Evolutionary conservation across 2,888 invertebrate genomes (phyloP), one percentile per base, ranked within the genome.

Genomic region (Orchesella flavescens): DNA sequence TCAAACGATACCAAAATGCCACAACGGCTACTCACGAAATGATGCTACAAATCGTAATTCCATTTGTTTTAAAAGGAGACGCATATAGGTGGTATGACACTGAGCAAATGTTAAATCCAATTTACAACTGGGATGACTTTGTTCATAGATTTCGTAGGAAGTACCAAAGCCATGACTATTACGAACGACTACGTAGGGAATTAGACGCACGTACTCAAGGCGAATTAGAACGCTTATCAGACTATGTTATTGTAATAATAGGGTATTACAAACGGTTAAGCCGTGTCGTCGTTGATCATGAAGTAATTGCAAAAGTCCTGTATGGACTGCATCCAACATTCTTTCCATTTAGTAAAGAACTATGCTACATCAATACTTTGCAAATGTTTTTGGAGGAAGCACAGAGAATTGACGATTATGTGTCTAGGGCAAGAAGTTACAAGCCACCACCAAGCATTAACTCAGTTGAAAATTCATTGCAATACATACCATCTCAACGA

Each of bases 51-150:
- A 19, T 2, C 1, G 34, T 77, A 1, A 49, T 77, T 9, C 77
- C 77, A 21, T 59, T 13, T n/a, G 21, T 23, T 21, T n/a, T 77
- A 1, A 21, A 43, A 12, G 44, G 34, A 1, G 53, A 77, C 1
- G 77, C 69, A 53, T 34, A 57, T 23, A 13, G 17, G 13, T 77
- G 77, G 77, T 77, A 5, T n/a, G 15, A 59, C n/a, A 34, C 19
- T 21, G 77, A 77, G n/a, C 13, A 19, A 23, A 15, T n/a, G 19
- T 1, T 63, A 1, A 15, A 15, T 13, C 66, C 23, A 57, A 34
- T 68, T 12, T 4, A 4, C 4, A 17, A 17, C 1, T 24, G 24
- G 77, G n/a, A 59, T 1, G 69, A 77, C 2, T 77, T 77, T 23
- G n/a, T 12, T 15, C 7, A 9, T 5, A 10, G 77, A 9, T 69